Evolutionary conservation across 2,113 vertebrate genomes (phyloP), one percentile per base, ranked within the genome.

Genomic region (Neolamprologus toae): DNA sequence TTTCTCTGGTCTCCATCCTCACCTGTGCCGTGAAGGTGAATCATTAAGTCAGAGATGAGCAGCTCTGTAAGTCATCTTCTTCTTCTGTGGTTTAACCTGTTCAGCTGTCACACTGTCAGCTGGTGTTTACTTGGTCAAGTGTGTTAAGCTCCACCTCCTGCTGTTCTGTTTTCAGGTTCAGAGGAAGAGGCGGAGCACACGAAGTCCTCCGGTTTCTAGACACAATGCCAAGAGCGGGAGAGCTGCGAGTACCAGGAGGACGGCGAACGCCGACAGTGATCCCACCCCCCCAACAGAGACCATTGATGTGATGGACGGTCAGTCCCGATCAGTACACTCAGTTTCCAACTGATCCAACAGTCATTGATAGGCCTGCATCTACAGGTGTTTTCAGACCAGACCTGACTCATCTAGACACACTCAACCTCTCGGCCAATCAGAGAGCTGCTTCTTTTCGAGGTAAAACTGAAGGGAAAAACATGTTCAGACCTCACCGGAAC

Each of bases 231-330:
- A 96, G 86, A 94, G 86, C 45, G 89, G 82, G 83, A 90, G 94
- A 82, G 19, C 17, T 1, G 55, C 76, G 9, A 83, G 31, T 5
- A 3, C 55, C 9, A 85, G 78, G 19, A 78, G 87, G 17, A 17
- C 66, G 0, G 54, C 54, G 2, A 45, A 33, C 1, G 14, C 85
- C 2, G 53, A 80, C 17, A 59, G 17, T 26, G 85, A 93, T 81
- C 6, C 90, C 5, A 31, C 80, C 5, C 47, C 90, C 8, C 53
- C 66, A 3, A 79, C 92, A 59, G 96, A 96, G 68, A 94, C 96
- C 76, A 95, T 96, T 8, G 85, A 93, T 11, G 89, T 96, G 63
- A 80, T 93, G 80, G 95, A 96, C 51, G 82, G 96, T 96, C 83
- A 93, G 96, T 94, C 23, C 47, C 11, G 4, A 33, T 47, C 47